Conservation (phyloP, 1,140 invertebrate species). For the Mercenaria mercenaria region DNA sequence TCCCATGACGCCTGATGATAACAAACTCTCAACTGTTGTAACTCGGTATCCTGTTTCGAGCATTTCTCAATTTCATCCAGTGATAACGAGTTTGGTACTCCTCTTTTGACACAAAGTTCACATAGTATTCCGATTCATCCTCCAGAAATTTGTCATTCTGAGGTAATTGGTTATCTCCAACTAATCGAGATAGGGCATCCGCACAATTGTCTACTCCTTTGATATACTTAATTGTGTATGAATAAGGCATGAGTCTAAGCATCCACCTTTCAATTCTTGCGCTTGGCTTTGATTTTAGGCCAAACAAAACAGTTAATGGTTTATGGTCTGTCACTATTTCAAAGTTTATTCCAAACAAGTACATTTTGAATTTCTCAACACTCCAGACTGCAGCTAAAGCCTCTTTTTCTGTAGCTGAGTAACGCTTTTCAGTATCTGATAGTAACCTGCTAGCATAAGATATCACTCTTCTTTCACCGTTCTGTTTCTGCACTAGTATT, state of each 20-base stretch:
- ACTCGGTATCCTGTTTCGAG: no score
- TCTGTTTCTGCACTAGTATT: conserved; percentile 69
- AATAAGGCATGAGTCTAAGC: conserved; percentile 68
- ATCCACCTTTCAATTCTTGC: conserved; percentile 75
- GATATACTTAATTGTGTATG: conserved; percentile 66
- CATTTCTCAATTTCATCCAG: no score
- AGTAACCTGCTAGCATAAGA: conserved; percentile 10
- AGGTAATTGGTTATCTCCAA: no score
- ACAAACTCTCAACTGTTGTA: no score
- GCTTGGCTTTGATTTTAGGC: conserved; percentile 66
- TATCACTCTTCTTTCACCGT: conserved; percentile 23
- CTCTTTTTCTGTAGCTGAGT: conserved; percentile 86
- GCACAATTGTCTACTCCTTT: conserved; percentile 65
- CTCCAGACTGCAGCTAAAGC: conserved; percentile 84
- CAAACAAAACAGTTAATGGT: conserved; percentile 72
- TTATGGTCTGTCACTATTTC: conserved; percentile 84
- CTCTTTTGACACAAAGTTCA: no score
- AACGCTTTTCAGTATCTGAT: conserved; percentile 70
- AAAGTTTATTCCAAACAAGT: conserved; percentile 84
- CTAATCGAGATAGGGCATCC: conserved; percentile 56
- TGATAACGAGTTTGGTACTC: no score
- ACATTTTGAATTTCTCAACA: conserved; percentile 85
- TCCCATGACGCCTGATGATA: no score
- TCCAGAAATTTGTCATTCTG: no score
- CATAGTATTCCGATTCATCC: no score